phyloP scores from a whole-genome alignment of 2,888 invertebrate species.

The Bellardia bayeri region DNA sequence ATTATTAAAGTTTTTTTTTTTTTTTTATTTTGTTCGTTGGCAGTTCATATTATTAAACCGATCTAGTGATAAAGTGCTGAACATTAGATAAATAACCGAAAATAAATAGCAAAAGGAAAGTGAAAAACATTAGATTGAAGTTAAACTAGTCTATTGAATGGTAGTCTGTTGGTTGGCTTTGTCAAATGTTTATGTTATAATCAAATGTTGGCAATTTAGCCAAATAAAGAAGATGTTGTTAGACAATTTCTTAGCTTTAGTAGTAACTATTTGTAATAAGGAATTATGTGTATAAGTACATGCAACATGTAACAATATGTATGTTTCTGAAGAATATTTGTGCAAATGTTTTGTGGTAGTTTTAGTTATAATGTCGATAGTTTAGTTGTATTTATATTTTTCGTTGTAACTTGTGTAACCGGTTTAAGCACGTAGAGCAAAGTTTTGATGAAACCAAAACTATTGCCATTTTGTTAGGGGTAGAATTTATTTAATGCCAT shows the following conservation, averaged over 20 bases:
- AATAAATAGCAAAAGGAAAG: neutral
- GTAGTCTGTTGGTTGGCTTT: constrained; percentile 4
- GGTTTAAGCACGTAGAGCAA: constrained; percentile 38
- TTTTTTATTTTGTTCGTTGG: neutral
- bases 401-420: constrained; percentile 5
- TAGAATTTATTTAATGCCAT: constrained; percentile 1
- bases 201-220: constrained; percentile 53
- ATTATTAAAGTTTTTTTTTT: constrained; percentile 58
- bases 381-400: neutral
- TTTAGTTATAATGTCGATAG: constrained; percentile 19
- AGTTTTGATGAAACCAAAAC: constrained; percentile 11
- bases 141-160: neutral
- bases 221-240: constrained; percentile 26
- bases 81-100: constrained; percentile 60
- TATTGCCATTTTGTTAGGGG: neutral
- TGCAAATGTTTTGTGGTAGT: neutral
- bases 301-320: too few species aligned
- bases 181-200: constrained; percentile 43
- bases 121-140: neutral
- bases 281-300: neutral
- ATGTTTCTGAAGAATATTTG: neutral
- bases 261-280: constrained; percentile 1
- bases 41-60: constrained; percentile 59
- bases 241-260: constrained; percentile 26
- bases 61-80: constrained; percentile 67